Percentiles rank a stretch among this genome's conserved stretches.
Evolutionary conservation across 1,140 invertebrate species (phyloP).

Genomic region (Drosophila lini): DNA sequence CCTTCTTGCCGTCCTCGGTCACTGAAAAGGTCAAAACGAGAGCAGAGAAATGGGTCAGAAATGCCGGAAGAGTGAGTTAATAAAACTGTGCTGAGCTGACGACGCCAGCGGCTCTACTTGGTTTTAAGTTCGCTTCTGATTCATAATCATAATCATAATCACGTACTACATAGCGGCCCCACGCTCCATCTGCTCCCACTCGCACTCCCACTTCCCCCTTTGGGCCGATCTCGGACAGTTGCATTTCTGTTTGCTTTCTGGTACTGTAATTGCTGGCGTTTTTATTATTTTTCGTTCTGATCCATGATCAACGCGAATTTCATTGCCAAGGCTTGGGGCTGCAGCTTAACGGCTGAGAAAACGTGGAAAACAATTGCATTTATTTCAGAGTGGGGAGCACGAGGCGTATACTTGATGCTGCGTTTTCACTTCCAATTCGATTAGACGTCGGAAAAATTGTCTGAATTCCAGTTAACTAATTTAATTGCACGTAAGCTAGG

Average conservation of each 20-base stretch:
- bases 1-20: slow-evolving; percentile 70
- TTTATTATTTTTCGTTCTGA: slow-evolving; percentile 14
- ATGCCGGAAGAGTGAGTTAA: not conserved
- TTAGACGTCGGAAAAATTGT: slow-evolving; percentile 15
- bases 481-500: slow-evolving; percentile 21
- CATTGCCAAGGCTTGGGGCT: slow-evolving; percentile 49
- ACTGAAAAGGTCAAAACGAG: slow-evolving; percentile 41
- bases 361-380: slow-evolving; percentile 51
- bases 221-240: slow-evolving; percentile 4
- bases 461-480: slow-evolving; percentile 15
- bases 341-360: slow-evolving; percentile 50
- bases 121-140: slow-evolving; percentile 17
- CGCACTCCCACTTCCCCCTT: slow-evolving; percentile 8
- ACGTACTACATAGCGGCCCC: slow-evolving; percentile 43
- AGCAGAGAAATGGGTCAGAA: slow-evolving; percentile 1
- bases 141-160: slow-evolving; percentile 56
- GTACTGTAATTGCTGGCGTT: slow-evolving; percentile 35
- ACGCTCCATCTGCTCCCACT: slow-evolving; percentile 16
- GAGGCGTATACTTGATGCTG: slow-evolving; percentile 22
- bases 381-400: not conserved
- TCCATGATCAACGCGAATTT: slow-evolving; percentile 51
- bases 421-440: slow-evolving; percentile 23
- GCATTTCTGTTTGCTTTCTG: slow-evolving; percentile 26
- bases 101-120: slow-evolving; percentile 1
- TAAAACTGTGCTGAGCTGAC: slow-evolving; percentile 13